Base-by-base conservation (phyloP, 2,888 invertebrate genomes). In the Thalpophila matura region DNA sequence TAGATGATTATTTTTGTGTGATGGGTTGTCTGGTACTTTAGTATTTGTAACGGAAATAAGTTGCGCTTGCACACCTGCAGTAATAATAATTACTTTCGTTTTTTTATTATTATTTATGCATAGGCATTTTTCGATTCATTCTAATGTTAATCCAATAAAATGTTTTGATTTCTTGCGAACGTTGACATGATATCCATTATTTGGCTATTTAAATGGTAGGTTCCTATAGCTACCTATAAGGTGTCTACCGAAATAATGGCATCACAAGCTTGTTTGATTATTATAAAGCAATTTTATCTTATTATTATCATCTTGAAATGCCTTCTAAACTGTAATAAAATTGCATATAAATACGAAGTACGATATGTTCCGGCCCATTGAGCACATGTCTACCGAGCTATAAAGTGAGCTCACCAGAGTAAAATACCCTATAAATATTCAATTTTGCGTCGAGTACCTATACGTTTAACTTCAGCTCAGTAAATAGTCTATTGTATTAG, bases 401-500 rank as follows among this genome's bases (percentile, higher is more conserved):
- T 56, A 24, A 27, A 37, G n/a, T n/a, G 3, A 27, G 24, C 29
- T 35, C 12, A 14, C 9, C 12, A 20, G 42, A 49, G 27, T 53
- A 45, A 59, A 66, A 50, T 40, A 46, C 60, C 67, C 56, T 66
- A 63, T 61, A 47, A 33, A 68, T 60, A 73, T 76, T 82, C 61
- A 69, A 70, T 68, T 53, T n/a, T n/a, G 62, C 47, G 59, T 57
- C 53, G 58, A 55, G 62, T 65, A n/a, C n/a, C n/a, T n/a, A 56
- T 59, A 64, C 42, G 65, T 73, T 53, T 46, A 31, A 46, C 33
- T 59, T 37, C 16, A 45, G 10, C n/a, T 37, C 33, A 70, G 57
- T 66, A 71, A 85, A 89, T 88, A 69, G 84, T 56, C 89, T 75
- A 91, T 91, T 91, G 90, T 91, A 85, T 78, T 59, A 58, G 62